A percentile compares a stretch with the other conserved stretches of the same genome.
These are phyloP conservation scores for Linepithema humile DNA, from an alignment of 1,140 invertebrate species.

Conservation along the genomic window DNA sequence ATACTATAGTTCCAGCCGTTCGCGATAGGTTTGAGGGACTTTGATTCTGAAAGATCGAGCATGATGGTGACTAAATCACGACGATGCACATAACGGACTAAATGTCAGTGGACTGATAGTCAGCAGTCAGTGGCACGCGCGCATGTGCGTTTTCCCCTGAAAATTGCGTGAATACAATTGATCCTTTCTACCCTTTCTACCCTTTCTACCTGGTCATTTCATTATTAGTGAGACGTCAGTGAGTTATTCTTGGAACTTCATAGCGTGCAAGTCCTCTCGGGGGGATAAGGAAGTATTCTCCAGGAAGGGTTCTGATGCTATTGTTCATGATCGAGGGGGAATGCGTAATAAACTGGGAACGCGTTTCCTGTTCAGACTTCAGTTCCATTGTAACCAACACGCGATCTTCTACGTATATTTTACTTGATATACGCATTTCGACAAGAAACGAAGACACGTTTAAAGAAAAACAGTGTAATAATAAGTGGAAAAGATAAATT, in stretches of 20 bases:
- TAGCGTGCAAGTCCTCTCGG: not conserved
- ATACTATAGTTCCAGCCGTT: conserved; percentile 59
- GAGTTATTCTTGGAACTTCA: not conserved
- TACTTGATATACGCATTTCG: not conserved
- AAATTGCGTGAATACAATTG: conserved; percentile 14
- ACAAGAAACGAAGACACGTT: not conserved
- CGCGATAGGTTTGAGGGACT: no score
- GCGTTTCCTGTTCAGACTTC: conserved; percentile 21
- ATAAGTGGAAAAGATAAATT: conserved; percentile 1
- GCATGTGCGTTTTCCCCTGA: conserved; percentile 56
- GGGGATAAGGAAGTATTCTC: not conserved
- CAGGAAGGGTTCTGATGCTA: not conserved
- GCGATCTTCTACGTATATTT: not conserved
- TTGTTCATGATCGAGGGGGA: not conserved
- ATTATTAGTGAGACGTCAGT: conserved; percentile 22
- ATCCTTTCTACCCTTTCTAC: not conserved
- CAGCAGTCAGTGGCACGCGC: conserved; percentile 32
- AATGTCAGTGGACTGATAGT: not conserved
- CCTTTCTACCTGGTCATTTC: not conserved
- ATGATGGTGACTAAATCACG: conserved; percentile 14
- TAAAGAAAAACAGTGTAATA: not conserved
- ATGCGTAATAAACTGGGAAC: not conserved
- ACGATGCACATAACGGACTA: not conserved
- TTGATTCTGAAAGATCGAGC: not conserved
- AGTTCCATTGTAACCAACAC: no score